phyloP scores from a whole-genome alignment of 2,113 vertebrate species.

The Pampusana beccarii region DNA sequence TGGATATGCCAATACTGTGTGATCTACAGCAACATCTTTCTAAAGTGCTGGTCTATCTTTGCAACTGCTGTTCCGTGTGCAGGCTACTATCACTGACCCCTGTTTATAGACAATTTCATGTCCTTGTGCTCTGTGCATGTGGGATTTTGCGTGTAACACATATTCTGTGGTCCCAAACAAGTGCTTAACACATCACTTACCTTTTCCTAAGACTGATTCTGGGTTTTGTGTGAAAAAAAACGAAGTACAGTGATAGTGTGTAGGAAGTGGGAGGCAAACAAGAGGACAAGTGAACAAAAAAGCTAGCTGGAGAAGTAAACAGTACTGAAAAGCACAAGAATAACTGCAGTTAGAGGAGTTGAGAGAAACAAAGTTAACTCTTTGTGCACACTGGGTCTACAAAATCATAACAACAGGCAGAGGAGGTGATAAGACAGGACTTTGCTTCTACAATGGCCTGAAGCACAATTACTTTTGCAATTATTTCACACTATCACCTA shows the following conservation, averaged over 20 bases:
- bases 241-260: accelerated
- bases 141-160: accelerated
- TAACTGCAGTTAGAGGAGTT: not conserved
- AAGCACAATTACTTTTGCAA: not conserved
- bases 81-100: not conserved
- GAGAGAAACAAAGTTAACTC: not conserved
- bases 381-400: not conserved
- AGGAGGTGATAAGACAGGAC: not conserved
- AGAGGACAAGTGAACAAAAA: not conserved
- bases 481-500: not conserved
- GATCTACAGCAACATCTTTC: not conserved
- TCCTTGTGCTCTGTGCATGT: accelerated
- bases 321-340: not conserved
- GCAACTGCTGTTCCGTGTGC: not conserved
- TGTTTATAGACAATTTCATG: not conserved
- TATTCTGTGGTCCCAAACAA: not conserved
- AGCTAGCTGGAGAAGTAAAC: not conserved
- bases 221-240: not conserved
- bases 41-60: not conserved
- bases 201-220: not conserved
- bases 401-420: not conserved
- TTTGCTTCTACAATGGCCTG: not conserved
- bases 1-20: not conserved
- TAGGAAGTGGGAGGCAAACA: not conserved
- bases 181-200: not conserved